Evolutionary conservation across 2,113 vertebrate species (phyloP), one percentile per base, ranked within the genome.

Genomic region (Columbina picui): DNA sequence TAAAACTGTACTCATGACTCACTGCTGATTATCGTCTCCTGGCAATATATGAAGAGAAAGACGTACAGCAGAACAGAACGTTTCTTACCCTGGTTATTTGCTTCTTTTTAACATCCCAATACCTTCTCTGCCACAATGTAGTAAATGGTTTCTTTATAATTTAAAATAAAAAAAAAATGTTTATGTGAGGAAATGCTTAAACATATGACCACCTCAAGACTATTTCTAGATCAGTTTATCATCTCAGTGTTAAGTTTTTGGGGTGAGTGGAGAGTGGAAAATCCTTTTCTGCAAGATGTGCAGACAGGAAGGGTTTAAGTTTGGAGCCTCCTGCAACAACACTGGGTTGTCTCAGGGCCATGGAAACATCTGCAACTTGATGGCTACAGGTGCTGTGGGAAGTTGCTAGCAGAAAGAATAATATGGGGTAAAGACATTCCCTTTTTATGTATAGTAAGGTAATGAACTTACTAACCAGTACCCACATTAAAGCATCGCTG

Each of bases 401-500:
- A 50, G 20, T 5, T 34, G 15, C 56, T 79, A 10, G 75, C 9
- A 32, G 43, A 49, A 52, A 55, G n/a, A 73, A 76, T 47, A 6
- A 17, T 43, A 6, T 32, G 34, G 87, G n/a, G 18, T 39, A 49
- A 75, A 92, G 39, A 71, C 14, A 6, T 47, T 88, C 74, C 11
- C 26, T 80, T 69, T 52, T 29, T 13, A n/a, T 34, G 7, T 13
- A 26, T 12, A 23, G 10, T 45, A 43, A 94, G 30, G 32, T 56
- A 73, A 60, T 68, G 57, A 67, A 61, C 30, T 49, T 82, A 29
- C 38, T 81, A 78, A 65, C 11, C 13, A 74, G 19, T 34, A 30
- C 13, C 20, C 29, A 29, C 0, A 0, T 64, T 52, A 74, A 83
- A 90, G 30, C n/a, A 41, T 32, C 0, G 0, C 43, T 57, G 59